Base-by-base conservation (phyloP, 2,113 vertebrate species). In the Agapornis roseicollis region DNA sequence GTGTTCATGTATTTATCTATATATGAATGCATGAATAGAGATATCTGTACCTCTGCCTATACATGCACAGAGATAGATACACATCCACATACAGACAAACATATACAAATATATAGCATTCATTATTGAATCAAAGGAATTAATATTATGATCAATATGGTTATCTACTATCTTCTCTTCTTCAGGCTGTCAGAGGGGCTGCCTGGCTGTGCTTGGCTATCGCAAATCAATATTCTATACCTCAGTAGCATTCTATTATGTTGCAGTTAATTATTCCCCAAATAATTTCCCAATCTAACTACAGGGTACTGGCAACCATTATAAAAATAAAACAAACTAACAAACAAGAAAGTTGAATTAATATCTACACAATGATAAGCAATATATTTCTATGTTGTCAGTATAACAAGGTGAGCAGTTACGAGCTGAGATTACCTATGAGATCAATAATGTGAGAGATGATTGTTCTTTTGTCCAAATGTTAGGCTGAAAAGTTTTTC, bases 51-150 rank as follows among this genome's bases (percentile, higher is more conserved):
- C 23, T 83, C 3, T 35, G 46, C n/a, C 29, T 58, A 25, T n/a
- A 33, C 14, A 46, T 8, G 37, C 10, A 60, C 0, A 7, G 0
- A 58, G 7, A 22, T 35, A 49, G 3, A 66, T 49, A 42, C 7
- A 7, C 7, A 41, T 19, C 17, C 10, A 65, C 6, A 49, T 1
- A 7, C 9, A 28, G 33, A 19, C 5, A 79, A 5, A 44, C 10
- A 22, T 28, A 41, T 22, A 46, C 6, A 79, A 64, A 41, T 17
- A 28, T 33, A 37, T n/a, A 42, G 41, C 23, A 42, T 41, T 63
- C 0, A 69, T 69, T 53, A 76, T 53, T 55, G 73, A 80, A 70
- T 78, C 6, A 13, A 70, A 78, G 2, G 7, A 81, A 29, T 1
- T 91, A 33, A 58, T 78, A 41, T 20, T 52, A 17, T 22, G 9